Conservation (phyloP, 1,140 invertebrate genomes). For the Penaeus indicus region DNA sequence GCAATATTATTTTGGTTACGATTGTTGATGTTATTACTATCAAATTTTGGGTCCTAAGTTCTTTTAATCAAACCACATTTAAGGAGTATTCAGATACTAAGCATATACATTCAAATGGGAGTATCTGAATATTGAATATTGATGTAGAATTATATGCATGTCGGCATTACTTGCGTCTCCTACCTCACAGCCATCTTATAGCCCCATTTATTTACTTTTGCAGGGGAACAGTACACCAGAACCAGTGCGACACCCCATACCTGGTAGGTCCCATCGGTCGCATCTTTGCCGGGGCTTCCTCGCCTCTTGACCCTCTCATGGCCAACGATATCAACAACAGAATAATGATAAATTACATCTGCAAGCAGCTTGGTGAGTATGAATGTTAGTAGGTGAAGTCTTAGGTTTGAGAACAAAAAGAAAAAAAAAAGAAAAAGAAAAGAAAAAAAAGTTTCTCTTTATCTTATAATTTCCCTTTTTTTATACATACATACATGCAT, state of each 20-base stretch:
- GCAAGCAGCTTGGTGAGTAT: constrained; percentile 46
- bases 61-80: neutral
- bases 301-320: constrained; percentile 69
- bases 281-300: constrained; percentile 69
- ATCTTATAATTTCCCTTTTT: neutral
- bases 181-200: neutral
- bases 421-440: neutral
- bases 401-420: too few relatives aligned
- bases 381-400: neutral
- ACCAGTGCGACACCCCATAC: constrained; percentile 73
- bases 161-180: neutral
- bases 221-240: constrained; percentile 73
- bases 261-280: constrained; percentile 69
- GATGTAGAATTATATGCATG: neutral
- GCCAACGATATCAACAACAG: constrained; percentile 68
- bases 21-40: too few relatives aligned
- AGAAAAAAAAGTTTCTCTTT: neutral
- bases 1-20: neutral
- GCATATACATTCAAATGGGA: neutral
- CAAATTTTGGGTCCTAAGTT: too few relatives aligned
- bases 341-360: constrained; percentile 54
- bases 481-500: neutral
- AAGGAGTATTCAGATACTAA: neutral
- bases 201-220: neutral
- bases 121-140: neutral